Conservation (phyloP, 2,888 invertebrate genomes). For the Daptonema setosum region DNA sequence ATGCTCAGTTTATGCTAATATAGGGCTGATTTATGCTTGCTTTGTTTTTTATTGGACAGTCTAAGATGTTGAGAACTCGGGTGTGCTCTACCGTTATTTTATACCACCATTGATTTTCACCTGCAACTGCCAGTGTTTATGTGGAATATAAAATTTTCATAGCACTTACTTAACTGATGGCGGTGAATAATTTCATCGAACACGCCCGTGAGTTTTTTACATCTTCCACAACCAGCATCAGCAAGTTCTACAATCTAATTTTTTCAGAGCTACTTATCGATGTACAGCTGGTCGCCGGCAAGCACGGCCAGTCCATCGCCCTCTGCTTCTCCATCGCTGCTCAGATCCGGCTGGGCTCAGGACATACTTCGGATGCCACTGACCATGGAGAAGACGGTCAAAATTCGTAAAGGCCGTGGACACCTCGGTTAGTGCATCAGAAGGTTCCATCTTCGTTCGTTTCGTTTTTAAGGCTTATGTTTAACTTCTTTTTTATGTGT, state of each 20-base stretch:
- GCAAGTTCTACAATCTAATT: not conserved
- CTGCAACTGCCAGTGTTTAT: too few relatives aligned
- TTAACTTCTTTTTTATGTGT: too few relatives aligned
- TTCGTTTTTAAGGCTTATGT: not conserved
- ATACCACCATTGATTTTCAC: too few relatives aligned
- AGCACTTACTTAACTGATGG: too few relatives aligned
- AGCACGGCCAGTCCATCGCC: conserved; percentile 16
- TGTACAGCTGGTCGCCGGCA: conserved; percentile 22
- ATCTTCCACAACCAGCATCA: not conserved
- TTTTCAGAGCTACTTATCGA: conserved; percentile 21
- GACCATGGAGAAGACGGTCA: conserved; percentile 37
- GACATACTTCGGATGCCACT: conserved; percentile 32
- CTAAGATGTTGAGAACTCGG: too few relatives aligned
- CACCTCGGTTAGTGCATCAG: conserved; percentile 37
- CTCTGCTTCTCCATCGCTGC: conserved; percentile 9
- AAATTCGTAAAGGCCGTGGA: conserved; percentile 37
- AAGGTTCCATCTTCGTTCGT: not conserved
- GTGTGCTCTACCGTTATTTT: too few relatives aligned
- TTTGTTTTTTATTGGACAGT: too few relatives aligned
- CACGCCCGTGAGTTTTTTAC: too few relatives aligned
- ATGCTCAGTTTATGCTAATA: too few relatives aligned
- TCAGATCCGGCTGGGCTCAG: conserved; percentile 21
- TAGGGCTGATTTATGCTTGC: too few relatives aligned
- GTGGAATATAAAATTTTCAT: too few relatives aligned
- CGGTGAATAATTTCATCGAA: too few relatives aligned